Conservation (phyloP, 2,113 vertebrate species). For the Mandrillus leucophaeus region DNA sequence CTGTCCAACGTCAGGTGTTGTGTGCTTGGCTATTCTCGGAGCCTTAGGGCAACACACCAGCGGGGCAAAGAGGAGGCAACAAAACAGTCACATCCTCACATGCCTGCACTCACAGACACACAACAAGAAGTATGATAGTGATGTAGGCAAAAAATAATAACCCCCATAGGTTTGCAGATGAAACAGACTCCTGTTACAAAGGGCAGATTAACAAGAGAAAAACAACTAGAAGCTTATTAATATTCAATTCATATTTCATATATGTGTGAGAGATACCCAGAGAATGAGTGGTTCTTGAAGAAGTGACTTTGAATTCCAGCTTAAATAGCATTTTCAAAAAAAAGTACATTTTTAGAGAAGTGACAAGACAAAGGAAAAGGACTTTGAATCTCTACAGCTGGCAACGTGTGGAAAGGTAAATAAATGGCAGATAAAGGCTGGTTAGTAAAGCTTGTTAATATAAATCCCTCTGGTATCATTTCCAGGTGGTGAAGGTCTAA, state of each 20-base stretch:
- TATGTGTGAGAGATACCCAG: neutral
- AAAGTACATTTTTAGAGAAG: neutral
- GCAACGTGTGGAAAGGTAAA: neutral
- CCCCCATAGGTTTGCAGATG: neutral
- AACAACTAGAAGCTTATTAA: neutral
- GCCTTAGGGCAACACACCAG: neutral
- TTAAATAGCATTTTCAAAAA: neutral
- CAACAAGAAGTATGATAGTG: neutral
- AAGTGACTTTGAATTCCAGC: neutral
- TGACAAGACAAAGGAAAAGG: neutral
- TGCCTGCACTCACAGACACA: neutral
- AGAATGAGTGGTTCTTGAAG: neutral
- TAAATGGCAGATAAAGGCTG: neutral
- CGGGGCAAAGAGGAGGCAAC: neutral
- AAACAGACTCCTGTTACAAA: neutral
- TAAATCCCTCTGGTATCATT: neutral
- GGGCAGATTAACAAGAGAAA: neutral
- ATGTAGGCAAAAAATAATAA: neutral
- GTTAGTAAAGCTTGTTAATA: neutral
- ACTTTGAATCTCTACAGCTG: neutral
- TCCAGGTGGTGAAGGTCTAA: neutral
- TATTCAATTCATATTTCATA: neutral
- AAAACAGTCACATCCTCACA: neutral
- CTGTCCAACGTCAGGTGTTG: too few species aligned
- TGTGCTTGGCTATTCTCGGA: neutral